These are phyloP conservation scores for Emydura subglobosa DNA, from an alignment of 2,113 vertebrate species.

Conservation along the genomic window DNA sequence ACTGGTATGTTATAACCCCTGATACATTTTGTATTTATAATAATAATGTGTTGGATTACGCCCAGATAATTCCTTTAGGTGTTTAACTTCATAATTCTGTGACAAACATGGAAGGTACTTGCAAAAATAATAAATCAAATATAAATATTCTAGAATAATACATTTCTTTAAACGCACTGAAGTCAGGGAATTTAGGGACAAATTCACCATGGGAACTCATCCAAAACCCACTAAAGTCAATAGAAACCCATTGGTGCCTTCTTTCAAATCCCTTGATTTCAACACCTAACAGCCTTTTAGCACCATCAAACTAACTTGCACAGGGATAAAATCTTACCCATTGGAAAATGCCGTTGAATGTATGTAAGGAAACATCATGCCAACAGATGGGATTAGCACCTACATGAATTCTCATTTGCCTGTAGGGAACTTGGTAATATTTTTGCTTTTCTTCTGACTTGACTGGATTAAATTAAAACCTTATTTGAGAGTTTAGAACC, in stretches of 20 bases:
- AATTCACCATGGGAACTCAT: neutral
- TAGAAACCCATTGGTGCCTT: neutral
- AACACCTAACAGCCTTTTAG: neutral
- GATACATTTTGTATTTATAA: conserved; percentile 1
- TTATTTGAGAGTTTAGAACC: conserved; percentile 16
- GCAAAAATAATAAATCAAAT: neutral
- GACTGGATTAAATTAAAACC: neutral
- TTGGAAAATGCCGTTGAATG: neutral
- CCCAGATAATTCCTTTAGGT: conserved; percentile 24
- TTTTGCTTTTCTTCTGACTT: neutral
- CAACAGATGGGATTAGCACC: neutral
- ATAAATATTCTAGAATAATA: neutral
- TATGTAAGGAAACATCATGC: neutral
- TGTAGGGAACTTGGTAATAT: neutral
- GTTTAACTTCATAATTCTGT: neutral
- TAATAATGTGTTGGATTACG: conserved; percentile 34
- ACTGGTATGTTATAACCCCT: conserved; percentile 27
- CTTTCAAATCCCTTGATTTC: neutral
- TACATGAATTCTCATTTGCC: neutral
- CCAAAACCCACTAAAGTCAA: neutral
- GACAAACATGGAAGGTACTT: neutral
- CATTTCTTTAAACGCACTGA: conserved; percentile 9
- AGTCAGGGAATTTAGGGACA: neutral
- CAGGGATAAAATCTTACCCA: neutral
- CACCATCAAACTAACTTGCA: neutral